These are phyloP conservation scores for Ormyrus labotus DNA, from an alignment of 2,888 invertebrate genomes.

Conservation along the genomic window DNA sequence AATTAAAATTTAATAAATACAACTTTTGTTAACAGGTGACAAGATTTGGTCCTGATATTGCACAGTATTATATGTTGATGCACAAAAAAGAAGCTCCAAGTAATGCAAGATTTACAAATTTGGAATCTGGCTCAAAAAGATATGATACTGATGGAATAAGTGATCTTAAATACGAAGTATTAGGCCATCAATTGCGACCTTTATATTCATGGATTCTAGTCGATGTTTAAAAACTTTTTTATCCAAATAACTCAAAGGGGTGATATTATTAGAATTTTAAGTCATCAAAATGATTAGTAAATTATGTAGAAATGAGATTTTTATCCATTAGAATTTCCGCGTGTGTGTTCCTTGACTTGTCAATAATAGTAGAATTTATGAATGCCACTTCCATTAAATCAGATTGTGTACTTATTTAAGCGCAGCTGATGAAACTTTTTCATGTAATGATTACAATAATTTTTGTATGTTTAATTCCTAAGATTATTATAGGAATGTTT, in stretches of 20 bases:
- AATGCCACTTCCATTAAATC: neutral
- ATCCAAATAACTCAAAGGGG: slow-evolving; percentile 16
- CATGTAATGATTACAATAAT: neutral
- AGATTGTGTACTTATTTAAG: slow-evolving; percentile 1
- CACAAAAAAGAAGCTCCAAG: slow-evolving; percentile 81
- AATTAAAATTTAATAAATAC: neutral
- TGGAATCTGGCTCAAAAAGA: slow-evolving; percentile 69
- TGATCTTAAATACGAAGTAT: slow-evolving; percentile 71
- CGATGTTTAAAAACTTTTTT: slow-evolving; percentile 64
- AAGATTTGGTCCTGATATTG: slow-evolving; percentile 83
- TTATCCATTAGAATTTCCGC: neutral
- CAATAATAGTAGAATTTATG: too few relatives aligned
- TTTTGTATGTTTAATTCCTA: slow-evolving; percentile 6
- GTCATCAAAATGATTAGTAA: slow-evolving; percentile 10
- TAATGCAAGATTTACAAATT: slow-evolving; percentile 68
- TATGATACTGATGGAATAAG: slow-evolving; percentile 73
- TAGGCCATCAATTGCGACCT: slow-evolving; percentile 70
- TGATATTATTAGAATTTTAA: slow-evolving; percentile 21
- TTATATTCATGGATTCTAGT: slow-evolving; percentile 74
- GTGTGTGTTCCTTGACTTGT: slow-evolving; percentile 11
- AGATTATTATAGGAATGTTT: slow-evolving; percentile 4
- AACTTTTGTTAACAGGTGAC: slow-evolving; percentile 75
- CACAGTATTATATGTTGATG: slow-evolving; percentile 83
- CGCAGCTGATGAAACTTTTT: neutral
- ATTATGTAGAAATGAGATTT: slow-evolving; percentile 11